Percentiles rank a stretch among this genome's conserved stretches.
Evolutionary conservation across 2,888 invertebrate genomes (phyloP).

Genomic region (Bedellia somnulentella): DNA sequence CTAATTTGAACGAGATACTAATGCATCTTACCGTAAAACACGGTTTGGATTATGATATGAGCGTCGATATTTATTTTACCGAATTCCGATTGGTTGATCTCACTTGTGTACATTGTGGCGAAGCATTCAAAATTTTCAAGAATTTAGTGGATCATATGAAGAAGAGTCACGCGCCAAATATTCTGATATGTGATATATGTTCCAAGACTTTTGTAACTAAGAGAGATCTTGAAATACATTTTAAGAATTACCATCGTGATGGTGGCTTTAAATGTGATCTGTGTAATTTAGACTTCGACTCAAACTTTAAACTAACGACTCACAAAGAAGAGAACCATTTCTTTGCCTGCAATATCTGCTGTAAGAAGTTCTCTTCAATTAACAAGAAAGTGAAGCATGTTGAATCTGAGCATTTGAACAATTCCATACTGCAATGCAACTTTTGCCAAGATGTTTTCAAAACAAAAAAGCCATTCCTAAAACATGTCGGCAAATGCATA

Average conservation of each 20-base stretch:
- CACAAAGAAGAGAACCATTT: slow-evolving; percentile 27
- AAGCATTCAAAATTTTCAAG: slow-evolving; percentile 20
- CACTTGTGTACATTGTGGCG: slow-evolving; percentile 27
- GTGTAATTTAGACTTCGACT: slow-evolving; percentile 21
- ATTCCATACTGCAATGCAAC: slow-evolving; percentile 22
- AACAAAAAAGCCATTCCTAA: slow-evolving; percentile 28
- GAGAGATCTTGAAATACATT: slow-evolving; percentile 26
- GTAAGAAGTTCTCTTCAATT: slow-evolving; percentile 23
- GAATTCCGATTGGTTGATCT: slow-evolving; percentile 28
- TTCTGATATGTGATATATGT: slow-evolving; percentile 25
- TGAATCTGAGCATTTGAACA: slow-evolving; percentile 23
- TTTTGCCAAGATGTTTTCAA: slow-evolving; percentile 26
- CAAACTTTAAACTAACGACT: slow-evolving; percentile 18
- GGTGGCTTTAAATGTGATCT: slow-evolving; percentile 21
- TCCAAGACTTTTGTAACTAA: slow-evolving; percentile 27
- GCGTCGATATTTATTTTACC: slow-evolving; percentile 20
- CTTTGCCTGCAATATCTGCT: slow-evolving; percentile 34
- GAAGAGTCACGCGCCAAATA: slow-evolving; percentile 20
- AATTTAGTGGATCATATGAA: slow-evolving; percentile 33
- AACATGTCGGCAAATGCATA: slow-evolving; percentile 28
- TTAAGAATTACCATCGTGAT: slow-evolving; percentile 23
- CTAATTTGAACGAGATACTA: slow-evolving; percentile 17
- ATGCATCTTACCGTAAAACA: slow-evolving; percentile 28
- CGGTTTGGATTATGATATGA: slow-evolving; percentile 20
- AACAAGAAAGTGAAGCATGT: slow-evolving; percentile 28